Conservation (phyloP, 2,888 invertebrate species). For the Lasioglossum villosulum region DNA sequence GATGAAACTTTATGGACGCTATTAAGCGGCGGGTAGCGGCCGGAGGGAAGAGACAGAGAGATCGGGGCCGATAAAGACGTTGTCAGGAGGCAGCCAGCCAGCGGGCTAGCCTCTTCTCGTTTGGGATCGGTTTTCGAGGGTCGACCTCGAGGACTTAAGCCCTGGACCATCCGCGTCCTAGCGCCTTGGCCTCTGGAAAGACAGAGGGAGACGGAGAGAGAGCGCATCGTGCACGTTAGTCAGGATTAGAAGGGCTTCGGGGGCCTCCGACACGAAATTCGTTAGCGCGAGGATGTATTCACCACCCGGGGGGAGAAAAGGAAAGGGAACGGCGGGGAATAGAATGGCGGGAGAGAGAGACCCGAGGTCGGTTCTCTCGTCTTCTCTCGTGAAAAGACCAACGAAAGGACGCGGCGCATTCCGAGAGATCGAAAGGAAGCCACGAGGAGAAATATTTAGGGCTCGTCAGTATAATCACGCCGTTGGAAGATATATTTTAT, state of each 20-base stretch:
- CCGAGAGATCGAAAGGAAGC: constrained; percentile 63
- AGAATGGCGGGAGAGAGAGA: constrained; percentile 9
- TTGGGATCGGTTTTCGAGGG: constrained; percentile 41
- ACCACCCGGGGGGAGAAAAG: constrained; percentile 1
- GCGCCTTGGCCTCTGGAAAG: constrained; percentile 19
- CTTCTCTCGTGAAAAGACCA: constrained; percentile 20
- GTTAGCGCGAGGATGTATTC: constrained; percentile 66
- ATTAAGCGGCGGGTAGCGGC: constrained; percentile 55
- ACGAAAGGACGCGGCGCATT: constrained; percentile 50
- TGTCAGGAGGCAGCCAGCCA: constrained; percentile 37
- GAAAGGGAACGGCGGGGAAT: constrained; percentile 22
- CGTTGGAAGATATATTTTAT: constrained; percentile 64
- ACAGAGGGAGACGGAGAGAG: background rate
- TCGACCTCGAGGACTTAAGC: constrained; percentile 42
- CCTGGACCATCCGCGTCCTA: constrained; percentile 33
- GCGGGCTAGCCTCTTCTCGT: constrained; percentile 35
- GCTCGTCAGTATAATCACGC: constrained; percentile 62
- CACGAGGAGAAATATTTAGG: constrained; percentile 65
- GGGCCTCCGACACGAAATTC: constrained; percentile 63
- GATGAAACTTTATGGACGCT: constrained; percentile 68
- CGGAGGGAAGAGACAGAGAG: constrained; percentile 31
- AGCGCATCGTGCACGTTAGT: constrained; percentile 67
- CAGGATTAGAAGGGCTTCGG: constrained; percentile 73
- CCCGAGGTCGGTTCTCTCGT: constrained; percentile 1
- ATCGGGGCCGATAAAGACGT: constrained; percentile 64